These are phyloP conservation scores for Molossus molossus DNA, from an alignment of 2,797 vertebrate species.

Conservation along the genomic window DNA sequence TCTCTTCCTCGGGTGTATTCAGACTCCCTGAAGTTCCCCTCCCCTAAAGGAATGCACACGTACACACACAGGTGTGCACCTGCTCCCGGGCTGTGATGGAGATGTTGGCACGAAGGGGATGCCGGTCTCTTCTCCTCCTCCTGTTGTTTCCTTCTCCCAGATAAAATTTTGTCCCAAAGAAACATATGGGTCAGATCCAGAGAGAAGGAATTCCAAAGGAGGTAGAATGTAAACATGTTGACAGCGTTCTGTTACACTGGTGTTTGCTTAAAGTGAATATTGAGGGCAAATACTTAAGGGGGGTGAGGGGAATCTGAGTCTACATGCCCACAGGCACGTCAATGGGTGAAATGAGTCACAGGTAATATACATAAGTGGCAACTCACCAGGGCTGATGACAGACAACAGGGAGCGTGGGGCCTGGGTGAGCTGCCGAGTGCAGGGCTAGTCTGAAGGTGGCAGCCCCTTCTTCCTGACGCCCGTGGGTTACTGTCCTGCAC, in stretches of 20 bases:
- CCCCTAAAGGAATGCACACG: accelerated
- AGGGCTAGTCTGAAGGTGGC: neutral
- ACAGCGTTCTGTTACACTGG: neutral
- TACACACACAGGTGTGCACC: accelerated
- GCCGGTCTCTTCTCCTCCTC: neutral
- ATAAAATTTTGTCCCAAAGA: neutral
- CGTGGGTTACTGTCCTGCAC: accelerated
- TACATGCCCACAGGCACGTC: neutral
- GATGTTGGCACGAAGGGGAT: too few species aligned
- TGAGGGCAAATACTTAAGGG: neutral
- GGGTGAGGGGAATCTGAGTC: neutral
- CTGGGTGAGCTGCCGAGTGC: too few species aligned
- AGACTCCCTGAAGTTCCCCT: neutral
- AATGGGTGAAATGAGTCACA: neutral
- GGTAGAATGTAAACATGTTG: neutral
- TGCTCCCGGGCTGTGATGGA: neutral
- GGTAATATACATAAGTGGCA: too few species aligned
- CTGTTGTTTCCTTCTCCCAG: neutral
- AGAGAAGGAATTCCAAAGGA: neutral
- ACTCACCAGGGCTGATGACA: neutral
- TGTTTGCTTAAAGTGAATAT: neutral
- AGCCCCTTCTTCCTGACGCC: accelerated
- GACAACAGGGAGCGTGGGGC: neutral
- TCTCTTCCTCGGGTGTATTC: neutral
- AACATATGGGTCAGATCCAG: neutral